Conservation (phyloP, 2,113 vertebrate species). For the Poeciliopsis turrubarensis region DNA sequence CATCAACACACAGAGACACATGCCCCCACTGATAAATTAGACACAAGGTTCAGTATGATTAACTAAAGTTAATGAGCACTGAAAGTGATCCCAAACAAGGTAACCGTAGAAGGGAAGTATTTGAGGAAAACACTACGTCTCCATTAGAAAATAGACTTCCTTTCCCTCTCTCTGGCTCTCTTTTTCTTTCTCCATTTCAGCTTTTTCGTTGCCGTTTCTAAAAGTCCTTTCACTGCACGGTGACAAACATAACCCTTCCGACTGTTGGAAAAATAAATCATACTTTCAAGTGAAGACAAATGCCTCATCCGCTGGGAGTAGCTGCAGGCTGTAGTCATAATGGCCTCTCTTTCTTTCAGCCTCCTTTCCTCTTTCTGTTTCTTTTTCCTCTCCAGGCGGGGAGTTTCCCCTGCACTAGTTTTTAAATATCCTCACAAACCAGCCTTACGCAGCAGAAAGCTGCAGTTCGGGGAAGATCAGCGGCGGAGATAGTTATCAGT, state of each 20-base stretch:
- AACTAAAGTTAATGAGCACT: slow-evolving; percentile 73
- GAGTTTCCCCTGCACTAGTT: slow-evolving; percentile 67
- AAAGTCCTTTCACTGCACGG: slow-evolving; percentile 70
- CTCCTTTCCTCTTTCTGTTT: slow-evolving; percentile 18
- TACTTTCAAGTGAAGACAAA: slow-evolving; percentile 81
- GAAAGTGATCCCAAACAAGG: slow-evolving; percentile 69
- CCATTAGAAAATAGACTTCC: slow-evolving; percentile 31
- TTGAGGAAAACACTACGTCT: slow-evolving; percentile 41
- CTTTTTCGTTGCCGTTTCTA: slow-evolving; percentile 66
- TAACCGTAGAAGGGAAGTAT: slow-evolving; percentile 58
- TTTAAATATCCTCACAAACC: slow-evolving; percentile 54
- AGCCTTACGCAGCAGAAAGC: slow-evolving; percentile 47
- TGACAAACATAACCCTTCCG: slow-evolving; percentile 78
- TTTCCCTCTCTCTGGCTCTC: background rate
- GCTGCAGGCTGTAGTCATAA: slow-evolving; percentile 72
- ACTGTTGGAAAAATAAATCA: slow-evolving; percentile 80
- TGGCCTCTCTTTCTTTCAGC: slow-evolving; percentile 55
- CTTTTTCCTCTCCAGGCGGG: slow-evolving; percentile 60
- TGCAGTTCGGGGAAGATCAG: slow-evolving; percentile 5
- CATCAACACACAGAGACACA: slow-evolving; percentile 53
- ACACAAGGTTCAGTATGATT: slow-evolving; percentile 69
- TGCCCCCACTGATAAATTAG: slow-evolving; percentile 65
- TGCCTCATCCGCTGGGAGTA: slow-evolving; percentile 76
- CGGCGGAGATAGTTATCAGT: slow-evolving; percentile 20
- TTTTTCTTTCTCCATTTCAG: slow-evolving; percentile 42